Evolutionary conservation across 2,797 vertebrate genomes (phyloP).

Genomic region (Bovichtus diacanthus): DNA sequence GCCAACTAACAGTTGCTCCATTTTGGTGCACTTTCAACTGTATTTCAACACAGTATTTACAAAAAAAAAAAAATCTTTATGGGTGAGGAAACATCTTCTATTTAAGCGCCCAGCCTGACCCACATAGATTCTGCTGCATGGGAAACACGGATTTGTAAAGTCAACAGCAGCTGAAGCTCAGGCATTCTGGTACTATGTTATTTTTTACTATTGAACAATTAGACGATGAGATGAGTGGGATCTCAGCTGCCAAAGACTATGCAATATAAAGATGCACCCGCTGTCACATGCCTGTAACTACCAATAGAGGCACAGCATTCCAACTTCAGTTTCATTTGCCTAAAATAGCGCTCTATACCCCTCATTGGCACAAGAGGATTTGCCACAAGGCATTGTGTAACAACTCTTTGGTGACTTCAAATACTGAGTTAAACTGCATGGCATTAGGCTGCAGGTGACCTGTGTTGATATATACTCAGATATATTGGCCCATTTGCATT

Average conservation of each 20-base stretch:
- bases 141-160: background rate
- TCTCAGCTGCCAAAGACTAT: background rate
- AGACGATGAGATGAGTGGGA: background rate
- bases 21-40: background rate
- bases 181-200: background rate
- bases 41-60: background rate
- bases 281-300: background rate
- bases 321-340: background rate
- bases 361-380: constrained; percentile 33
- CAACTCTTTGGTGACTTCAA: constrained; percentile 13
- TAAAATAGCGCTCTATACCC: constrained; percentile 28
- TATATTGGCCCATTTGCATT: background rate
- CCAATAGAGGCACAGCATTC: background rate
- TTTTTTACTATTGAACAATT: background rate
- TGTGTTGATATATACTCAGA: background rate
- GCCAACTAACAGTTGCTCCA: background rate
- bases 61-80: background rate
- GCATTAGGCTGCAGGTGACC: background rate
- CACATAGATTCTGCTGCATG: background rate
- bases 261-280: background rate
- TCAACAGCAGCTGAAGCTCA: constrained; percentile 4
- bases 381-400: constrained; percentile 14
- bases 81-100: background rate
- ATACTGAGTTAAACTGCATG: background rate
- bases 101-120: background rate